A percentile compares a stretch with the other conserved stretches of the same genome.
These are phyloP conservation scores for Tribolium castaneum DNA, from an alignment of 1,140 invertebrate genomes.

Conservation along the genomic window DNA sequence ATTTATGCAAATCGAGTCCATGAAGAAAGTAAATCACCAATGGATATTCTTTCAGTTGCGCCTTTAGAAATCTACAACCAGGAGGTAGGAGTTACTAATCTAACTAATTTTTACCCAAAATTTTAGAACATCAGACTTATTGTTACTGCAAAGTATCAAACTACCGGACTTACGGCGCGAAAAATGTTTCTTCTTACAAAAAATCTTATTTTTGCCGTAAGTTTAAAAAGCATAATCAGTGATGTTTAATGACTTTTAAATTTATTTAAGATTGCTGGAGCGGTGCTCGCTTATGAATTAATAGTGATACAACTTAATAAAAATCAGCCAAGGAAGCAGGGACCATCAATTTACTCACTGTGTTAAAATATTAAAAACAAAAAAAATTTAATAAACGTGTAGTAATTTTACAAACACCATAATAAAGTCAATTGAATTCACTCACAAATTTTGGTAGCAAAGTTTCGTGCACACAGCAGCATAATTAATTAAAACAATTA, in stretches of 20 bases:
- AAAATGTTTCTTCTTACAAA: constrained; percentile 10
- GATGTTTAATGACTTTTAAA: neutral
- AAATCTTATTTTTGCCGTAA: neutral
- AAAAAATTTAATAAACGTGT: too few species aligned
- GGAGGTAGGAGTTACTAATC: neutral
- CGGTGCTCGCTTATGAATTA: neutral
- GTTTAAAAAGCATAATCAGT: neutral
- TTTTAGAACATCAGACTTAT: constrained; percentile 5
- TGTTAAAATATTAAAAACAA: neutral
- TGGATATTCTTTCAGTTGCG: neutral
- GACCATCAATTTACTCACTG: neutral
- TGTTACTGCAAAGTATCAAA: neutral
- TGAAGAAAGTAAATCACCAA: constrained; percentile 9
- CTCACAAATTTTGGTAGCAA: too few species aligned
- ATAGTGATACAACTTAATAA: constrained; percentile 1
- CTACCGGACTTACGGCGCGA: neutral
- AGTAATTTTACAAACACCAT: too few species aligned
- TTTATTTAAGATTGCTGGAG: neutral
- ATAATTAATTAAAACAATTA: too few species aligned
- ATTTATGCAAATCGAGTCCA: neutral
- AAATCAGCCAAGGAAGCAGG: neutral
- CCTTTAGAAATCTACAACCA: neutral
- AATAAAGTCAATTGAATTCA: too few species aligned
- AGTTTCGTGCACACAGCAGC: too few species aligned
- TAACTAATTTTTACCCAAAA: too few species aligned